These are phyloP conservation scores for Ectobius pallidus DNA, from an alignment of 2,888 invertebrate genomes.

Conservation along the genomic window DNA sequence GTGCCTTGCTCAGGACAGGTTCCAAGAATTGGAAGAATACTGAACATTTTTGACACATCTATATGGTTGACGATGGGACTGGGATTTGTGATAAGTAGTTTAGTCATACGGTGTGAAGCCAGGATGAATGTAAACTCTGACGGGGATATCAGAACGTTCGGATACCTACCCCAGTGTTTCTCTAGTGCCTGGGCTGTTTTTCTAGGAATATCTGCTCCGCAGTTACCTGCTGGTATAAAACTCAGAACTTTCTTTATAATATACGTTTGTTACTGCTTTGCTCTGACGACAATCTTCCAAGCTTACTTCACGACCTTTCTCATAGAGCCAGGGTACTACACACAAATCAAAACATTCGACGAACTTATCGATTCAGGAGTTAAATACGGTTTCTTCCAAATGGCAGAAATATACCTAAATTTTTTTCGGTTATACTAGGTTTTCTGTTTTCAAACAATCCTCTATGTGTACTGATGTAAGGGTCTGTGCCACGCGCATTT, in stretches of 20 bases:
- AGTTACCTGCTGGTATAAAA: background rate
- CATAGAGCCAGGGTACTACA: background rate
- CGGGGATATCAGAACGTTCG: background rate
- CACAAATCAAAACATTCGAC: background rate
- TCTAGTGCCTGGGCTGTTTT: background rate
- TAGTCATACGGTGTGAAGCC: background rate
- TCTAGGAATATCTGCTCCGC: background rate
- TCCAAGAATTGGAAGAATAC: no score
- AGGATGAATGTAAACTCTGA: background rate
- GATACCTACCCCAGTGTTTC: background rate
- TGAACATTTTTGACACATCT: background rate
- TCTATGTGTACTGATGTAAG: background rate
- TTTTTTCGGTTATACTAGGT: background rate
- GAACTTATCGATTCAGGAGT: background rate
- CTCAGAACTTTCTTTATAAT: background rate
- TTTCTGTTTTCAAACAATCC: background rate
- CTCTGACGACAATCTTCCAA: background rate
- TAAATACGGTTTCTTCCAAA: background rate
- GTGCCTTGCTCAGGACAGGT: background rate
- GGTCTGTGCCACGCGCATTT: background rate
- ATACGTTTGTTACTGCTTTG: background rate
- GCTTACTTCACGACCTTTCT: background rate
- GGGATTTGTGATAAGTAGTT: background rate
- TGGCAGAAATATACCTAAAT: accelerated
- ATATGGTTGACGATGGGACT: background rate